Evolutionary conservation across 2,888 invertebrate genomes (phyloP), one percentile per base, ranked within the genome.

Genomic region (Sminthurides aquaticus): DNA sequence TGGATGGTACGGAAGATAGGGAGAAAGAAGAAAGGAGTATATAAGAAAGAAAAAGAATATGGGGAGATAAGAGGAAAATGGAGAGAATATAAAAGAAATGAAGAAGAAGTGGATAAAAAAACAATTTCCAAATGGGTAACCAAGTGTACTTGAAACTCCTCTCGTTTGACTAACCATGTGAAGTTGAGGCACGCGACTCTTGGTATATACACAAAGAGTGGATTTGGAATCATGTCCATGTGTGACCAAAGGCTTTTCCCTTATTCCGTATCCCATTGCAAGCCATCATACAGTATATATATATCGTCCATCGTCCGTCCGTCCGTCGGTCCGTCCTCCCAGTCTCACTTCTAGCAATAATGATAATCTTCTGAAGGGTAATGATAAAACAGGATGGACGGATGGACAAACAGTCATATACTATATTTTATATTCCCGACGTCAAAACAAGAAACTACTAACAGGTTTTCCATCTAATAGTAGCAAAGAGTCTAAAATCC

Each of bases 91-190:
- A 43, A 59, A 59, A 49, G 48, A 48, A 18, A 18, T 49, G 43
- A 34, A 34, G 43, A 34, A 34, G 43, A 34, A 34, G 43, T 34
- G 15, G 43, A 34, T 34, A 34, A 34, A 34, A n/a, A 34, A 34
- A 34, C 43, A 26, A 59, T 59, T 59, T 62, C 57, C 49, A 57
- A 49, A 49, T 62, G 62, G 49, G 49, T 57, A 26, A 49, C 62
- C 62, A 62, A 49, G 62, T 62, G 62, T 62, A 57, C 57, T 62
- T 62, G 56, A 57, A 49, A 62, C 62, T 57, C 57, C 57, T 62
- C 57, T 62, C 62, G 57, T 62, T 57, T 62, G 62, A 62, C 62
- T 62, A 62, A 49, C 62, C 62, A 62, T 57, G 62, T 62, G 57
- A 29, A 57, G 56, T 62, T 57, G 34, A 61, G 62, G 62, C 62